Base-by-base conservation (phyloP, 2,888 invertebrate genomes). In the Oeneis ivallda region DNA sequence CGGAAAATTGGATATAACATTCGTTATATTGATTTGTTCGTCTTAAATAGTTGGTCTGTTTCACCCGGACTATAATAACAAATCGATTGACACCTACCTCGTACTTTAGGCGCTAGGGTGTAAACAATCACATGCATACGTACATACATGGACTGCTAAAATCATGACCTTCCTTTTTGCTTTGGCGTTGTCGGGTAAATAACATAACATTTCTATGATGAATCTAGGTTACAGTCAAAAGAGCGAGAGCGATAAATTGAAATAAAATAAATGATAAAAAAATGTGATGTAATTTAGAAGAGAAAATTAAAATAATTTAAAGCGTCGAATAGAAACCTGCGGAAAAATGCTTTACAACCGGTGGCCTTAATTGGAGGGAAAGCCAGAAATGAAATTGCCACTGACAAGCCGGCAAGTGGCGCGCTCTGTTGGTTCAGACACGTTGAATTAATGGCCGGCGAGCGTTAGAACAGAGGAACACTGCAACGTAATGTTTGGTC, bases 331-430 rank as follows among this genome's bases (percentile, higher is more conserved):
- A 15, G 15, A 62, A 41, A n/a, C 19, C 47, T 41, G 39, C 45
- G 47, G n/a, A 10, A 54, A 61, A 57, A 50, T 26, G 32, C 43
- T 50, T 62, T 41, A 49, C 61, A 53, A 45, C 45, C n/a, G 62
- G 43, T 15, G 45, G 45, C 53, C 53, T 54, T 53, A 62, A 62
- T 62, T 62, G 54, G 54, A 37, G 53, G 62, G 62, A 62, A 62
- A n/a, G 41, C 53, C 54, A 53, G 61, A 62, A 68, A 68, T 69
- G 68, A 64, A 70, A 65, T 70, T 39, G 62, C 71, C 56, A 74
- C 70, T 74, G 76, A 71, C 73, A 70, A 71, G 69, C 72, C 71
- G 72, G 71, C 70, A 72, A 76, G 72, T 74, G 71, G 72, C 71
- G 65, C 65, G 66, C 71, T 68, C 70, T 67, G 67, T 61, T 65